These are phyloP conservation scores for Coenobita brevimanus DNA, from an alignment of 1,140 invertebrate species.

Conservation along the genomic window DNA sequence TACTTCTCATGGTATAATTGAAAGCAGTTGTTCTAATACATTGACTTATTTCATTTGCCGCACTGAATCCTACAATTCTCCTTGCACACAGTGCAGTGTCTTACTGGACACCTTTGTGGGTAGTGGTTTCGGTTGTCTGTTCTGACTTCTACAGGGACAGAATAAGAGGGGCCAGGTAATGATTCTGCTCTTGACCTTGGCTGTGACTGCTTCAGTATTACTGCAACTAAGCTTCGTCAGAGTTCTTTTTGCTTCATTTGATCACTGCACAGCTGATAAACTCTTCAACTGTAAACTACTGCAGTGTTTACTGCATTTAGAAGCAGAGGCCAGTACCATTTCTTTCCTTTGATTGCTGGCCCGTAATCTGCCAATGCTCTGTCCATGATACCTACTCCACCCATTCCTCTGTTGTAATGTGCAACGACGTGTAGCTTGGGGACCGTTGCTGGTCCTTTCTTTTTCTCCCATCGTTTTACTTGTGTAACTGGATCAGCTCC, in stretches of 20 bases:
- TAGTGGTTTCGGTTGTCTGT: constrained; percentile 44
- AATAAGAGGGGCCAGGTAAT: constrained; percentile 19
- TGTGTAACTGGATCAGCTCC: constrained; percentile 12
- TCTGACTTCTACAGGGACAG: constrained; percentile 30
- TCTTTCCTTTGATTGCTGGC: constrained; percentile 34
- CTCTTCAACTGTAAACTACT: constrained; percentile 34
- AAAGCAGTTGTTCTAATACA: constrained; percentile 38
- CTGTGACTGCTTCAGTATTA: constrained; percentile 40
- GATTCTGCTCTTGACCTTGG: constrained; percentile 28
- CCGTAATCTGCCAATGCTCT: constrained; percentile 33
- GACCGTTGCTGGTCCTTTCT: neutral
- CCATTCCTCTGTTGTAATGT: constrained; percentile 20
- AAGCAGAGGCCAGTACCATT: constrained; percentile 54
- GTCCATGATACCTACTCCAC: constrained; percentile 26
- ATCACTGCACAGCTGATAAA: constrained; percentile 20
- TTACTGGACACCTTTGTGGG: constrained; percentile 29
- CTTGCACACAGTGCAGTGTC: constrained; percentile 40
- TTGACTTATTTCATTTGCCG: constrained; percentile 25
- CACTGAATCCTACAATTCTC: constrained; percentile 45
- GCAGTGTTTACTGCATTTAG: constrained; percentile 41
- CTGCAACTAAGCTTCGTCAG: constrained; percentile 30
- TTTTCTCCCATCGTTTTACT: constrained; percentile 42
- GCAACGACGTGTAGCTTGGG: constrained; percentile 8
- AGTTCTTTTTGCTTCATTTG: constrained; percentile 36
- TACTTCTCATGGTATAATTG: constrained; percentile 40